phyloP scores from a whole-genome alignment of 2,113 vertebrate genomes.

The Gymnorhina tibicen region DNA sequence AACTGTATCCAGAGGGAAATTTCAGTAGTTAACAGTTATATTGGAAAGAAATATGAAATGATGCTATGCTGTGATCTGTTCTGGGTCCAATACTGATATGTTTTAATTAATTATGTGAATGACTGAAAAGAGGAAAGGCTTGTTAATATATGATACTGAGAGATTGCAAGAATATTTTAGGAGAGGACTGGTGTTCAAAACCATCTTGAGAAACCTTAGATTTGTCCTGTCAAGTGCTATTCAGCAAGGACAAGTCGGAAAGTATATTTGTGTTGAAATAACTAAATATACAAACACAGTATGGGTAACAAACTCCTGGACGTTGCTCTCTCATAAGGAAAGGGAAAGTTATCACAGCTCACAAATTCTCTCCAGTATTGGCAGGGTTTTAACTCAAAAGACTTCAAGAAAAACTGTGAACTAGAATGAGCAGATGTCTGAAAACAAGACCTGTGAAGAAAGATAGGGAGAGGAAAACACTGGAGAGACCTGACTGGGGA shows the following conservation, averaged over 20 bases:
- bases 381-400: neutral
- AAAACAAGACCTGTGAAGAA: neutral
- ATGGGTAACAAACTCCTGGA: neutral
- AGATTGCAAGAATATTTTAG: neutral
- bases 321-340: neutral
- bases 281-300: neutral
- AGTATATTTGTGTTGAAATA: neutral
- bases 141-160: neutral
- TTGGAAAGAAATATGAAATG: neutral
- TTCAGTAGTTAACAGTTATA: neutral
- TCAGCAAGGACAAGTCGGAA: neutral
- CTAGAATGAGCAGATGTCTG: neutral
- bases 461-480: neutral
- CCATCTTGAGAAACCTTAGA: neutral
- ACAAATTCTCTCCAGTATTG: neutral
- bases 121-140: neutral
- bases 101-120: neutral
- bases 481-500: neutral
- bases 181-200: neutral
- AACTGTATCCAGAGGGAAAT: neutral
- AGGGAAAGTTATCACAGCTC: neutral
- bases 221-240: neutral
- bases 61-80: neutral
- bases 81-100: neutral
- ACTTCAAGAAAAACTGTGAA: neutral